phyloP scores from a whole-genome alignment of 2,113 vertebrate species.

The Lophius piscatorius region DNA sequence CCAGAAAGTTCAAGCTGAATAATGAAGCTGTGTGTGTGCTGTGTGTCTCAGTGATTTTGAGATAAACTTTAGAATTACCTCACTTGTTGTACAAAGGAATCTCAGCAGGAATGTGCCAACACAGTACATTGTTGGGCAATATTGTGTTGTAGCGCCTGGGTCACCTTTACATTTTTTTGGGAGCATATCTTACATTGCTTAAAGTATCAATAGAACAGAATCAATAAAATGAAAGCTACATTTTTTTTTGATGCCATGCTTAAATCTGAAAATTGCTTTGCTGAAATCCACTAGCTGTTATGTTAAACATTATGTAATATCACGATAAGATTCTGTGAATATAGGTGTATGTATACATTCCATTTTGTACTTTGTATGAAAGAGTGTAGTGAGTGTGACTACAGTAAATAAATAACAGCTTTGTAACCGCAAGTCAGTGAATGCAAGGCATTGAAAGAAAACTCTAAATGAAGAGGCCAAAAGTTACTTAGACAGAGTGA shows the following conservation, averaged over 20 bases:
- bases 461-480: too few species aligned
- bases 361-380: neutral
- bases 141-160: neutral
- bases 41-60: neutral
- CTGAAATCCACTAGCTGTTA: neutral
- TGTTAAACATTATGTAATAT: neutral
- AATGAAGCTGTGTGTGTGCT: neutral
- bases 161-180: neutral
- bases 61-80: slow-evolving; percentile 11
- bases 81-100: neutral
- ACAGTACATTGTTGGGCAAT: neutral
- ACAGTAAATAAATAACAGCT: too few species aligned
- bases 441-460: too few species aligned
- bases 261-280: neutral
- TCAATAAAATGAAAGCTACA: neutral
- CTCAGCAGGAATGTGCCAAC: neutral
- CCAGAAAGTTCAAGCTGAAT: slow-evolving; percentile 14
- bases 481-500: too few species aligned
- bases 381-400: too few species aligned
- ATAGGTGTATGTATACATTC: neutral
- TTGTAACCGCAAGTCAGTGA: too few species aligned
- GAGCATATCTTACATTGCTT: neutral
- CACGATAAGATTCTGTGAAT: neutral
- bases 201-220: too few species aligned
- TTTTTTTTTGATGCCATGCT: neutral